A percentile compares a stretch with the other conserved stretches of the same genome.
Evolutionary conservation across 2,113 vertebrate species (phyloP).

Genomic region (Ailuropoda melanoleuca): DNA sequence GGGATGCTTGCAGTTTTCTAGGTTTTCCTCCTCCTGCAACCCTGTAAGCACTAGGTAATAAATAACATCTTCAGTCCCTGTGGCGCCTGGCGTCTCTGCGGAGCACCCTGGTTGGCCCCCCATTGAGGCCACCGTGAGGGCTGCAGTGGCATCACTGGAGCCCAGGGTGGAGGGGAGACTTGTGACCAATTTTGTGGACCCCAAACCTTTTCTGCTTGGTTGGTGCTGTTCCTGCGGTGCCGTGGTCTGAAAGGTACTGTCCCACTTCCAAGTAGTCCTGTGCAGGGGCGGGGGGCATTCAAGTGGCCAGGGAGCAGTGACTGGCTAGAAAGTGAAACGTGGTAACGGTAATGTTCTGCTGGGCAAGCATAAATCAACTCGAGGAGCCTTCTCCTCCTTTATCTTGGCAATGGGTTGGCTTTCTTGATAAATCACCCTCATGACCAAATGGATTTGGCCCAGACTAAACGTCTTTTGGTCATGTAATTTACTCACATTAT

Average conservation of each 20-base stretch:
- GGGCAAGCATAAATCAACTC: background rate
- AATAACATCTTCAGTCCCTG: conserved; percentile 41
- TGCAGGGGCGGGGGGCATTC: accelerated
- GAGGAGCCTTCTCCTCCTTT: background rate
- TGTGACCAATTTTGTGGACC: background rate
- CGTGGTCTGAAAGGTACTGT: background rate
- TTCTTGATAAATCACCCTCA: conserved; percentile 41
- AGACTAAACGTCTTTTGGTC: conserved; percentile 33
- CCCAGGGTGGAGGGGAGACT: accelerated
- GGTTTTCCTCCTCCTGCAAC: background rate
- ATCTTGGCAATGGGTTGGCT: conserved; percentile 8
- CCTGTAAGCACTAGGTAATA: conserved; percentile 32
- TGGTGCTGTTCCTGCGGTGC: background rate
- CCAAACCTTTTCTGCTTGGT: background rate
- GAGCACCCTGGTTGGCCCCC: background rate
- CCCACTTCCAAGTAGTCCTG: background rate
- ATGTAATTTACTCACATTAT: background rate
- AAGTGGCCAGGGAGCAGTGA: background rate
- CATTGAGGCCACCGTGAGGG: background rate
- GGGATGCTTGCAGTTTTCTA: background rate
- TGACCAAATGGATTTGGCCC: conserved; percentile 2
- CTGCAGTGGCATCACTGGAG: background rate
- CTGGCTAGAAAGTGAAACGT: accelerated
- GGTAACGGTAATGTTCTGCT: background rate
- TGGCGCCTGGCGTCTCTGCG: background rate